These are phyloP conservation scores for Coecobrya sp. DNA, from an alignment of 2,888 invertebrate species.

Conservation along the genomic window DNA sequence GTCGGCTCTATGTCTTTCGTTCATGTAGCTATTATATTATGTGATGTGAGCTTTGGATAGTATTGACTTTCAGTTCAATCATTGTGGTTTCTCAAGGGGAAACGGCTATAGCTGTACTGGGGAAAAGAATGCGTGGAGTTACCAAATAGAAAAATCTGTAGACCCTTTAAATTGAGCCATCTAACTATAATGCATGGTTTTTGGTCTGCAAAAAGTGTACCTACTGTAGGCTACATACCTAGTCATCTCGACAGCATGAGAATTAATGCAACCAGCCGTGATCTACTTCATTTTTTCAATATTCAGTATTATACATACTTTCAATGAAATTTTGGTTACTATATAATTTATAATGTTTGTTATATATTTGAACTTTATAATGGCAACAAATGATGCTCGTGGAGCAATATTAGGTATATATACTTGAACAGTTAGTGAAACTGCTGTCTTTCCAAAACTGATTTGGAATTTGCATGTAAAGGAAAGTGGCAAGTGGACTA, in stretches of 20 bases:
- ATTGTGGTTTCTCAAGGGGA: constrained; percentile 64
- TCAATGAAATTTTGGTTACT: no score
- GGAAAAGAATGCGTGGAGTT: neutral
- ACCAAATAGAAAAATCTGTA: constrained; percentile 17
- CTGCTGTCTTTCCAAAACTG: no score
- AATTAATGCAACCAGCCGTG: constrained; percentile 59
- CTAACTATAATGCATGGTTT: constrained; percentile 25
- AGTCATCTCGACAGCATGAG: constrained; percentile 20
- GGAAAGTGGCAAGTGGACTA: no score
- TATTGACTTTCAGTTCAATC: constrained; percentile 69
- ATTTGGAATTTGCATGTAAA: no score
- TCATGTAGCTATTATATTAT: neutral
- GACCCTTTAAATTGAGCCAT: constrained; percentile 1
- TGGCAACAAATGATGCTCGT: no score
- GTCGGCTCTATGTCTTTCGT: neutral
- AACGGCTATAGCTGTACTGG: neutral
- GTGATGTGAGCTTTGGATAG: neutral
- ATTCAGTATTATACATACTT: neutral
- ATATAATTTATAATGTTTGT: no score
- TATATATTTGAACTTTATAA: no score
- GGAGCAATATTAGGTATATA: no score
- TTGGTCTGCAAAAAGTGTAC: no score
- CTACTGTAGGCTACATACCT: no score
- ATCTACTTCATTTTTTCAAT: constrained; percentile 26
- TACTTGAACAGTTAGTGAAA: no score